Base-by-base conservation (phyloP, 2,888 invertebrate genomes). In the Nomada lathburiana region DNA sequence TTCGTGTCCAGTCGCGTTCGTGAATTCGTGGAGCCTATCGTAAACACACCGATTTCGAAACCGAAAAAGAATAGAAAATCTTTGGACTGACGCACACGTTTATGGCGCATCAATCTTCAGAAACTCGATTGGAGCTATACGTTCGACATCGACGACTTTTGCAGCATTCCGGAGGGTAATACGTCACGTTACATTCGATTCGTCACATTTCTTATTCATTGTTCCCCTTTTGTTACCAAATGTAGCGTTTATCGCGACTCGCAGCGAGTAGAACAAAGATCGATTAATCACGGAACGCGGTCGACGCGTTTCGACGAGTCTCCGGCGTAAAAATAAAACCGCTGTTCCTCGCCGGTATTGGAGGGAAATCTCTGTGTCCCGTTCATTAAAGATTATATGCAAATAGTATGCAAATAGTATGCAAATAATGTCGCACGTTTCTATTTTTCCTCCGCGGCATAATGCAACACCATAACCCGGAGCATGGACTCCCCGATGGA, bases 361-460 rank as follows among this genome's bases (percentile, higher is more conserved):
- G 57, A 29, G 67, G n/a, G 44, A 69, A 29, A 23, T 79, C 64
- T 36, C 59, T 60, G 63, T 47, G 62, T 65, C 47, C 75, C 64
- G 57, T 69, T 80, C 80, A 80, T 80, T 80, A 73, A 73, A 64
- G 80, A 81, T 80, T 80, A 80, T 64, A 81, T 81, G 81, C 73
- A 79, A 73, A 81, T 72, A 36, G 64, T 3, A 81, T 81, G 80
- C 80, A 79, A 79, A 81, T 64, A 16, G 13, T 23, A 80, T 80
- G 80, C 72, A 79, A 81, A 81, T 81, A 73, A 64, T 69, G 68
- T 80, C 64, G 68, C 81, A 65, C 63, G 42, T 52, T 73, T 81
- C 79, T n/a, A 72, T 71, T 60, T 52, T 73, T 81, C 79, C 79
- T 71, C 60, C 78, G 16, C 29, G 57, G 69, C 63, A 64, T 64